Conservation (phyloP, 2,113 vertebrate genomes). For the Ciconia boyciana region DNA sequence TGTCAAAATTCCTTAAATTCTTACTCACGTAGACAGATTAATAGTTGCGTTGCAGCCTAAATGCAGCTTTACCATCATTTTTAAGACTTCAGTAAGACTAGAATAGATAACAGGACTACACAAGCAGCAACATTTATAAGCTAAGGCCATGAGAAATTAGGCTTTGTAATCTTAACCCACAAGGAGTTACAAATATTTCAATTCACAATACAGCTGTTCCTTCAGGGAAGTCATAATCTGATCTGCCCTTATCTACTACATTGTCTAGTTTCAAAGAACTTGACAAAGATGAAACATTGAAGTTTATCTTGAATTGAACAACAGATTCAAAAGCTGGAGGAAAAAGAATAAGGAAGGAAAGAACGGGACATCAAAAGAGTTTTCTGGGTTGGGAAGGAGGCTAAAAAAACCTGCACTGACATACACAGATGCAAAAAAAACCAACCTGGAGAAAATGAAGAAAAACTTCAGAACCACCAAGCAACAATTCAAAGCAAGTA, state of each 20-base stretch:
- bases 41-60: neutral
- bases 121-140: neutral
- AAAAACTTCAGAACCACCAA: neutral
- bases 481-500: neutral
- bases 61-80: neutral
- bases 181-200: neutral
- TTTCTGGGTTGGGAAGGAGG: neutral
- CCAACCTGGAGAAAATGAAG: neutral
- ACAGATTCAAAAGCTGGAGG: neutral
- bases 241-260: neutral
- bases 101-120: neutral
- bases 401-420: neutral
- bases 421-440: neutral
- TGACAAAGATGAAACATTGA: neutral
- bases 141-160: neutral
- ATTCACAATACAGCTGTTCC: neutral
- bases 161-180: neutral
- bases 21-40: neutral
- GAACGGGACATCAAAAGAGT: neutral
- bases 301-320: neutral
- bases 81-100: neutral
- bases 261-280: neutral
- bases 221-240: neutral
- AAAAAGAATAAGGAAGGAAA: neutral
- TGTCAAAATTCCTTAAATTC: neutral